Conservation (phyloP, 2,113 vertebrate species). For the Ivindomyrus marchei region DNA sequence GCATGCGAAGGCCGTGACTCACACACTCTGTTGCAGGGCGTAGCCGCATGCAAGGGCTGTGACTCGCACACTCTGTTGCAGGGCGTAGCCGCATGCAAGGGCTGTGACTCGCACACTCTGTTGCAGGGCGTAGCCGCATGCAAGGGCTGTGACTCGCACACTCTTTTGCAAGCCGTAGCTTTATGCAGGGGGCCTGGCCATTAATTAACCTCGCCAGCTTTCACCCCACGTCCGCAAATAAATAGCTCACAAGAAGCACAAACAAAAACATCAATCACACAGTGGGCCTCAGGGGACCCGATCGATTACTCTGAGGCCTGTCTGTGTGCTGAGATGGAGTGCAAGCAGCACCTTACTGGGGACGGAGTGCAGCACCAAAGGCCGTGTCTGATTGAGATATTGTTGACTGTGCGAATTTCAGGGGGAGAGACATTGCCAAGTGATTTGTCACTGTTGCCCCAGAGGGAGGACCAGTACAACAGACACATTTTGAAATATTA, state of each 20-base stretch:
- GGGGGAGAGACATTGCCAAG: not conserved
- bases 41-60: not conserved
- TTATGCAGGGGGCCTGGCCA: not conserved
- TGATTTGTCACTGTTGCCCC: conserved; percentile 5
- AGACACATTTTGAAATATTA: not conserved
- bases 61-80: not conserved
- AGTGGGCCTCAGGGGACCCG: not conserved
- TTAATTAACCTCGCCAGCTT: conserved; percentile 1
- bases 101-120: not conserved
- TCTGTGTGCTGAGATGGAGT: not conserved
- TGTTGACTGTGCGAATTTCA: not conserved
- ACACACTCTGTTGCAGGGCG: not conserved
- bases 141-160: not conserved
- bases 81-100: fast-evolving
- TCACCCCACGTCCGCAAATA: not conserved
- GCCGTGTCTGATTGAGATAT: not conserved
- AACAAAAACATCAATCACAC: conserved; percentile 7
- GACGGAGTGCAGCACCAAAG: not conserved
- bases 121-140: not conserved
- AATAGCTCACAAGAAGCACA: conserved; percentile 1
- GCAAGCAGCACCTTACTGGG: not conserved
- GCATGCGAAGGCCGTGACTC: not conserved
- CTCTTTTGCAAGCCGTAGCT: not conserved
- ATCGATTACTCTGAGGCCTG: conserved; percentile 1
- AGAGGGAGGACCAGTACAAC: not conserved